Percentiles rank a stretch among this genome's conserved stretches.
These are phyloP conservation scores for Xiphophorus couchianus DNA, from an alignment of 2,113 vertebrate genomes.

Conservation along the genomic window DNA sequence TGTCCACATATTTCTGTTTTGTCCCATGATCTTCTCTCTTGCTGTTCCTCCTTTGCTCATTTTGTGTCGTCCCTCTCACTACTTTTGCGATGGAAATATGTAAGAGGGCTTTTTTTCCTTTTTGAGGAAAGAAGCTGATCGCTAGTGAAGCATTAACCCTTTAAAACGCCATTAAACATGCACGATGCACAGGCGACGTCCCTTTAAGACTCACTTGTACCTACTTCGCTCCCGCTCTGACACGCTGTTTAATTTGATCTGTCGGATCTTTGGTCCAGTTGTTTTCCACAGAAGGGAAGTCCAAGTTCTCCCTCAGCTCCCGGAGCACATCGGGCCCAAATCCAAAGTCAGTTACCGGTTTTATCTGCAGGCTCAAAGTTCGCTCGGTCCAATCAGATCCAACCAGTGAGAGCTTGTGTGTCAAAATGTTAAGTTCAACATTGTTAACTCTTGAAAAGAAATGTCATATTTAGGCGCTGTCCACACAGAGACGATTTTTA, in stretches of 20 bases:
- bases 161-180: slow-evolving; percentile 74
- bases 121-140: slow-evolving; percentile 45
- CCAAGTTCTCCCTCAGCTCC: neutral
- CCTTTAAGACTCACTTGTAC: slow-evolving; percentile 77
- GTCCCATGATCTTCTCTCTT: slow-evolving; percentile 32
- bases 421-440: slow-evolving; percentile 6
- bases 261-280: neutral
- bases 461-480: no score
- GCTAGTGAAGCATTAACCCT: slow-evolving; percentile 74
- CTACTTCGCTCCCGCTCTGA: slow-evolving; percentile 47
- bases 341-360: slow-evolving; percentile 24
- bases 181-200: slow-evolving; percentile 76
- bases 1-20: slow-evolving; percentile 14
- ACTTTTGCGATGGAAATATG: slow-evolving; percentile 1
- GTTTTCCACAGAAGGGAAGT: neutral
- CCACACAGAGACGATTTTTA: no score
- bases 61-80: neutral
- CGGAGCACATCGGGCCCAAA: neutral
- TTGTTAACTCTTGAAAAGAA: neutral
- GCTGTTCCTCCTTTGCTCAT: slow-evolving; percentile 37
- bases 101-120: slow-evolving; percentile 24
- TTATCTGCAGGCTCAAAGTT: slow-evolving; percentile 29
- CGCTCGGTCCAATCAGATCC: slow-evolving; percentile 31
- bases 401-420: slow-evolving; percentile 28
- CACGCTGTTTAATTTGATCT: slow-evolving; percentile 32